Percentiles rank a stretch among this genome's conserved stretches.
Evolutionary conservation across 2,113 vertebrate genomes (phyloP).

Genomic region (Psophia crepitans): DNA sequence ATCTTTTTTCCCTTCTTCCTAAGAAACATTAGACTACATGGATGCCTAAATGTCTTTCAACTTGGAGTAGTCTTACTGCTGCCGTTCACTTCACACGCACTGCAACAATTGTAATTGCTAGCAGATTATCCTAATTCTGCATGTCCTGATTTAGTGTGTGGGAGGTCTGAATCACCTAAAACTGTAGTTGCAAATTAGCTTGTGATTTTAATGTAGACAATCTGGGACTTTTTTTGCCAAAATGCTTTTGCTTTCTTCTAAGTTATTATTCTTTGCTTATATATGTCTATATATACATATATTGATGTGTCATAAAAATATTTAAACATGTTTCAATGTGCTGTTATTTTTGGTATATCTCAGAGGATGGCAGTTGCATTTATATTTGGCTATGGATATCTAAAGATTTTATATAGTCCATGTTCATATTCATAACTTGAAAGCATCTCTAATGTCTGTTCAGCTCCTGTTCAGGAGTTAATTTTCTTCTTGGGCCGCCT

Average conservation of each 20-base stretch:
- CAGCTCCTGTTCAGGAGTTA: not conserved
- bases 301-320: not conserved
- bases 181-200: not conserved
- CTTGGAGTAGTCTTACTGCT: not conserved
- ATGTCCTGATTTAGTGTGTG: not conserved
- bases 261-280: not conserved
- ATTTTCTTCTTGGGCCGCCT: not conserved
- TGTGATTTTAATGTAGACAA: not conserved
- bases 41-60: not conserved
- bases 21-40: not conserved
- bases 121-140: not conserved
- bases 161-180: not conserved
- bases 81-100: not conserved
- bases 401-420: not conserved
- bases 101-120: not conserved
- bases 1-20: not conserved
- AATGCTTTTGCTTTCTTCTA: not conserved
- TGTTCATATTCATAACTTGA: not conserved
- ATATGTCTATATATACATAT: not conserved
- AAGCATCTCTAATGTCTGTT: not conserved
- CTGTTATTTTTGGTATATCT: not conserved
- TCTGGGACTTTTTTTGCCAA: not conserved
- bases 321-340: not conserved
- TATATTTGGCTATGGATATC: not conserved
- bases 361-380: not conserved